phyloP scores from a whole-genome alignment of 2,888 invertebrate genomes.

The Caenorhabditis wallacei region DNA sequence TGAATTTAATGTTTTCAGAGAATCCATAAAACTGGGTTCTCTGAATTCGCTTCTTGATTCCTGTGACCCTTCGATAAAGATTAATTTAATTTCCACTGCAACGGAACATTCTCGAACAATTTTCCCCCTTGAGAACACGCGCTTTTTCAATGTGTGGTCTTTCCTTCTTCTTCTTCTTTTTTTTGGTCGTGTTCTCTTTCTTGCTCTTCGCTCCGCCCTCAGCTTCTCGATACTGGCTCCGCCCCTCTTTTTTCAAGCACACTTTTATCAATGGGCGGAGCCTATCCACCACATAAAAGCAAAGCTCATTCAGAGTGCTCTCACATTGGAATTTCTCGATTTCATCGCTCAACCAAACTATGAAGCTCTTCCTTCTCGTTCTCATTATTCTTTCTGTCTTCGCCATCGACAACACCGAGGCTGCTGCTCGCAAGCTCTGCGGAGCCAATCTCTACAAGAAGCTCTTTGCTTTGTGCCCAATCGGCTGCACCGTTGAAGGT shows the following conservation, averaged over 20 bases:
- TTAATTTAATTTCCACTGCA: too few species aligned
- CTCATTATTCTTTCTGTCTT: neutral
- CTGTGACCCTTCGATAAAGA: too few species aligned
- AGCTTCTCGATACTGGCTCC: too few species aligned
- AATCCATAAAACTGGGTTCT: too few species aligned
- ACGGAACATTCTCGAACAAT: too few species aligned
- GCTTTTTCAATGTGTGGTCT: too few species aligned
- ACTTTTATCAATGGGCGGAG: slow-evolving; percentile 11
- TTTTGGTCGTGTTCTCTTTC: too few species aligned
- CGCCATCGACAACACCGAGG: neutral
- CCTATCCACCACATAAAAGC: neutral
- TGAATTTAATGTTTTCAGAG: too few species aligned
- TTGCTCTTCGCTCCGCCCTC: too few species aligned
- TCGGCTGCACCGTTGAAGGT: slow-evolving; percentile 9
- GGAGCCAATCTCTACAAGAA: neutral
- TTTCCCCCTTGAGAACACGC: too few species aligned
- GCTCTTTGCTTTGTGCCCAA: neutral
- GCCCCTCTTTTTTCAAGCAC: neutral
- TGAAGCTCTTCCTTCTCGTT: neutral
- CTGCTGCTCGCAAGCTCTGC: neutral
- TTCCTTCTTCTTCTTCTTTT: too few species aligned
- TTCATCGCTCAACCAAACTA: neutral
- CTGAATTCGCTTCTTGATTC: too few species aligned
- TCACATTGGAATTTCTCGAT: neutral
- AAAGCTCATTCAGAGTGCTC: neutral